Evolutionary conservation across 2,113 vertebrate genomes (phyloP).

Genomic region (Felis chaus): DNA sequence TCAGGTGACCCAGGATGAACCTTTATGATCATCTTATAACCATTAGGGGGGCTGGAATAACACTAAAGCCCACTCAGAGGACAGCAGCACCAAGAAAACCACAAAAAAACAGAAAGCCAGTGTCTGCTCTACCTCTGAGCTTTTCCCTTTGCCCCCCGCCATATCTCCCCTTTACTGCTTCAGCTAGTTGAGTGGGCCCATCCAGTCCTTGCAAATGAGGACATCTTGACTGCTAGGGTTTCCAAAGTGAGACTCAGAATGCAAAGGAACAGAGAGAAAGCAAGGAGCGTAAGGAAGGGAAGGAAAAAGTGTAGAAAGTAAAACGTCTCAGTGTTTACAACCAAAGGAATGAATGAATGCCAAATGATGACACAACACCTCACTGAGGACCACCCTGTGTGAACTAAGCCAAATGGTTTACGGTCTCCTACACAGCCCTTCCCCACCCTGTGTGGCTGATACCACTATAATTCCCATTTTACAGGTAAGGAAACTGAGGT

Average conservation of each 20-base stretch:
- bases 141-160: neutral
- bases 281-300: neutral
- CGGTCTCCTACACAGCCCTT: neutral
- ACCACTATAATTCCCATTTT: neutral
- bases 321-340: neutral
- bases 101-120: neutral
- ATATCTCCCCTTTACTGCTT: neutral
- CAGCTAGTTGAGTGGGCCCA: too few relatives aligned
- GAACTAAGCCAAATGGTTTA: neutral
- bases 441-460: neutral
- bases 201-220: neutral
- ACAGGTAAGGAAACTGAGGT: neutral
- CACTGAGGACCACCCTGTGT: neutral
- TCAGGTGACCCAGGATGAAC: neutral
- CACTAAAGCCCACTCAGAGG: neutral
- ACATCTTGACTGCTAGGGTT: neutral
- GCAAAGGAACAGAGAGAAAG: neutral
- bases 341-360: neutral
- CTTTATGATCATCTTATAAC: neutral
- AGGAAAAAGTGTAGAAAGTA: neutral
- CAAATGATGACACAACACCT: neutral
- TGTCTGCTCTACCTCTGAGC: neutral
- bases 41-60: neutral
- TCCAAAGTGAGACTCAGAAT: neutral
- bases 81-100: neutral